phyloP scores from a whole-genome alignment of 1,140 invertebrate genomes.

The Drosophila tani region DNA sequence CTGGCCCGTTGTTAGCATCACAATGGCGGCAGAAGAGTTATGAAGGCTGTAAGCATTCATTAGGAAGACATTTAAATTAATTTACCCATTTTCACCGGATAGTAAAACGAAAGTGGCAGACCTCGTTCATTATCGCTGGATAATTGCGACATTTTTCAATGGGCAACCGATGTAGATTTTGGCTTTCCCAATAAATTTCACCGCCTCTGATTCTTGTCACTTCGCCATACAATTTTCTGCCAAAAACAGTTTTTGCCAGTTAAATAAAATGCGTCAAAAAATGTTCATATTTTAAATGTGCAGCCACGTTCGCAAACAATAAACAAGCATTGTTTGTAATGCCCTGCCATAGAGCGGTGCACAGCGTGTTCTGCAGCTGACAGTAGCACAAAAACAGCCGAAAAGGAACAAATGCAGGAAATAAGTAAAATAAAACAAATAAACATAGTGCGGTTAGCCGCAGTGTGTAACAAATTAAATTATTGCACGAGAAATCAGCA shows the following conservation, averaged over 20 bases:
- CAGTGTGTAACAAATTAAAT: conserved; percentile 74
- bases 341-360: conserved; percentile 30
- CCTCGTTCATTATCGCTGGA: not conserved
- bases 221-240: conserved; percentile 19
- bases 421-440: conserved; percentile 36
- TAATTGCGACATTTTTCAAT: conserved; percentile 15
- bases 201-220: conserved; percentile 13
- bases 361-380: conserved; percentile 57
- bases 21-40: conserved; percentile 46
- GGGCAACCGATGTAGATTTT: conserved; percentile 6
- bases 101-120: conserved; percentile 22
- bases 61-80: conserved; percentile 79
- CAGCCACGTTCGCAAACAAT: conserved; percentile 8
- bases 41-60: conserved; percentile 68
- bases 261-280: conserved; percentile 37
- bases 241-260: conserved; percentile 30
- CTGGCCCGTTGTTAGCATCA: conserved; percentile 42
- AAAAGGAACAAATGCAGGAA: conserved; percentile 27
- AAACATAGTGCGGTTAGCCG: conserved; percentile 61
- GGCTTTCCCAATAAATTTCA: conserved; percentile 11
- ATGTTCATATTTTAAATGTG: conserved; percentile 39
- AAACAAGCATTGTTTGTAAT: conserved; percentile 37
- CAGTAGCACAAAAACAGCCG: conserved; percentile 43
- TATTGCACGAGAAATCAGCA: conserved; percentile 43
- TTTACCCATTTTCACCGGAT: conserved; percentile 24